phyloP scores from a whole-genome alignment of 92 coral and sea anemone genomes.

The Palythoa grandis region DNA sequence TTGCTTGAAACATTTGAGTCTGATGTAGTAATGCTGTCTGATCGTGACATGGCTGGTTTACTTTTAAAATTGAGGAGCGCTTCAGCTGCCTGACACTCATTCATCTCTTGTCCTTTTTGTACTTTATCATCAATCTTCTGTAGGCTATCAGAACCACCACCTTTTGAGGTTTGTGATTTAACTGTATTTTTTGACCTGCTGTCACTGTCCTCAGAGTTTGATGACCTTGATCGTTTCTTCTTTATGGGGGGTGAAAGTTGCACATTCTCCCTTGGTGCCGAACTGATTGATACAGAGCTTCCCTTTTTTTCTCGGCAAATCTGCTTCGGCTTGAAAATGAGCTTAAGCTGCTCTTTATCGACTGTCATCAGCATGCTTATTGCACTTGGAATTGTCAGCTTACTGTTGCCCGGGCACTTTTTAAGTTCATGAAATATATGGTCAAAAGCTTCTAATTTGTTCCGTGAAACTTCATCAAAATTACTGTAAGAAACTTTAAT shows the following conservation, averaged over 20 bases:
- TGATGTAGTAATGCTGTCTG: slow-evolving; percentile 26
- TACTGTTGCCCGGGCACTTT: slow-evolving; percentile 62
- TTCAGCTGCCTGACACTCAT: slow-evolving; percentile 90
- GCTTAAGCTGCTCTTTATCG: slow-evolving; percentile 50
- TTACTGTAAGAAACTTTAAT: slow-evolving; percentile 19
- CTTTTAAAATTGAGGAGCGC: slow-evolving; percentile 87
- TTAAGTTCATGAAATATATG: slow-evolving; percentile 70
- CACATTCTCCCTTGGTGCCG: slow-evolving; percentile 5
- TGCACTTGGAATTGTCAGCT: slow-evolving; percentile 64
- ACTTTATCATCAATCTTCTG: neutral
- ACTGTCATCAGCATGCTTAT: slow-evolving; percentile 58
- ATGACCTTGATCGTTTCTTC: slow-evolving; percentile 1
- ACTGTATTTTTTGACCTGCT: slow-evolving; percentile 28
- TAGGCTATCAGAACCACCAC: neutral
- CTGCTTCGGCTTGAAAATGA: slow-evolving; percentile 19
- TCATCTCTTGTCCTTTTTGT: slow-evolving; percentile 62
- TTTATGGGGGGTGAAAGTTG: slow-evolving; percentile 27
- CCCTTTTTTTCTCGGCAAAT: slow-evolving; percentile 2
- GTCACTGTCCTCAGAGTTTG: slow-evolving; percentile 12
- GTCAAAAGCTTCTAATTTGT: slow-evolving; percentile 72
- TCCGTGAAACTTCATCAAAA: slow-evolving; percentile 47
- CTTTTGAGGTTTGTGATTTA: neutral
- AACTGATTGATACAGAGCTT: neutral
- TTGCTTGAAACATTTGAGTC: slow-evolving; percentile 11
- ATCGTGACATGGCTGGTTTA: slow-evolving; percentile 66